Evolutionary conservation across 2,888 invertebrate species (phyloP).

Genomic region (Phytoseiulus persimilis): DNA sequence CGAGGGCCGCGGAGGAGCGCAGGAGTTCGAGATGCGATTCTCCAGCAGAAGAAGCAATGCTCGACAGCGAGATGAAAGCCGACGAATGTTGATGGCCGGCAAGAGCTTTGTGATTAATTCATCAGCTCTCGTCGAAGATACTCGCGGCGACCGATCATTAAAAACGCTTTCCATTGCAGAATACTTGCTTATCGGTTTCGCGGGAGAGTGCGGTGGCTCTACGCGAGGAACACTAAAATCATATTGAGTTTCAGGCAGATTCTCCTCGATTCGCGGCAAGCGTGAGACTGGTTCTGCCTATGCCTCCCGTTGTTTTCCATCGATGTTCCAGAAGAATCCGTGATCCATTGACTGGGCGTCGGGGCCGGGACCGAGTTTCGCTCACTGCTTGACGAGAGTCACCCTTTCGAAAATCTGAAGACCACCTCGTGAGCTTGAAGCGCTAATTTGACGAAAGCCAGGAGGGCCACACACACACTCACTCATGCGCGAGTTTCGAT

Average conservation of each 20-base stretch:
- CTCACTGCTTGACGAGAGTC: neutral
- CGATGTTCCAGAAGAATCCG: neutral
- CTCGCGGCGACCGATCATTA: neutral
- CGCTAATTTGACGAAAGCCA: conserved; percentile 5
- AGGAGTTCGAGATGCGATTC: neutral
- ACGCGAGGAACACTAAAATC: neutral
- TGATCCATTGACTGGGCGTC: neutral
- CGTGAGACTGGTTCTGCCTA: neutral
- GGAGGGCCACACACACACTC: neutral
- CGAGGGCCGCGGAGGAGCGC: neutral
- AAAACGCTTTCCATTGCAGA: neutral
- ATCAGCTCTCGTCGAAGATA: neutral
- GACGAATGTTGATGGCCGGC: neutral
- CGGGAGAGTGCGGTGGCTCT: neutral
- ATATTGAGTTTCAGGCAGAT: too few species aligned
- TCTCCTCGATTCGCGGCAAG: too few species aligned
- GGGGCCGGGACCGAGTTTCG: neutral
- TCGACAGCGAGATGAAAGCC: neutral
- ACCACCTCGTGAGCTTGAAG: neutral
- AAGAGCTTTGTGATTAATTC: neutral
- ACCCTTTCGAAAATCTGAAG: neutral
- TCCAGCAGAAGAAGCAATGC: neutral
- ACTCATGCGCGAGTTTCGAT: neutral
- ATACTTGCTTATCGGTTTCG: neutral
- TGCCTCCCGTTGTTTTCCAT: too few species aligned